phyloP scores from a whole-genome alignment of 2,113 vertebrate species.

The Tupaia tana region DNA sequence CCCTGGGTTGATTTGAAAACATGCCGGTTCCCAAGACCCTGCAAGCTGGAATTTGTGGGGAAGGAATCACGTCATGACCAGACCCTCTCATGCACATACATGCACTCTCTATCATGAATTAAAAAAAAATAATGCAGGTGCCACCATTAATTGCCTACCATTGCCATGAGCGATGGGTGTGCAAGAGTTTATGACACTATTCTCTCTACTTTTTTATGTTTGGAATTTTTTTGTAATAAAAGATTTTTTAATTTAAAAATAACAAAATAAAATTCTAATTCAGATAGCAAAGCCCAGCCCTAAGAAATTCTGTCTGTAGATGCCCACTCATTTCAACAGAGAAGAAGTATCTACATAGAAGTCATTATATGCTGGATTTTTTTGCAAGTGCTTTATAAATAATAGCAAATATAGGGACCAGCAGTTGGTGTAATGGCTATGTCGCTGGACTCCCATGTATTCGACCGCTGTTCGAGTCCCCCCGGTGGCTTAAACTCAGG shows the following conservation, averaged over 20 bases:
- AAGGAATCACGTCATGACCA: too few species aligned
- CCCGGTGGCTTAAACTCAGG: too few species aligned
- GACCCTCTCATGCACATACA: too few species aligned
- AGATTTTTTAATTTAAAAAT: not conserved
- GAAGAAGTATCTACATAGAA: not conserved
- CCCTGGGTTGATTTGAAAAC: too few species aligned
- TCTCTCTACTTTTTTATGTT: too few species aligned
- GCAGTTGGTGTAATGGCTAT: too few species aligned
- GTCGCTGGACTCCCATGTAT: too few species aligned
- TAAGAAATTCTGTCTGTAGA: not conserved
- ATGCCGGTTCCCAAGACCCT: too few species aligned
- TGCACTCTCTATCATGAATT: too few species aligned
- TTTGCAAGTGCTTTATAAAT: not conserved
- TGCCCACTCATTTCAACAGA: not conserved
- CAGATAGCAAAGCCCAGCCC: not conserved
- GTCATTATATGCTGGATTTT: not conserved
- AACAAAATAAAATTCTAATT: not conserved
- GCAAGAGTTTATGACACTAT: not conserved
- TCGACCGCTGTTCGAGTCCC: too few species aligned
- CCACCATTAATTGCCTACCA: not conserved
- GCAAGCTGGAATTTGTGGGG: too few species aligned
- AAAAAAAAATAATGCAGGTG: too few species aligned
- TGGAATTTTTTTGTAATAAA: not conserved
- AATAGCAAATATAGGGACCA: not conserved
- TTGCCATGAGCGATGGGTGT: not conserved